These are phyloP conservation scores for Drosophila demipolita DNA, from an alignment of 2,888 invertebrate genomes.

Conservation along the genomic window DNA sequence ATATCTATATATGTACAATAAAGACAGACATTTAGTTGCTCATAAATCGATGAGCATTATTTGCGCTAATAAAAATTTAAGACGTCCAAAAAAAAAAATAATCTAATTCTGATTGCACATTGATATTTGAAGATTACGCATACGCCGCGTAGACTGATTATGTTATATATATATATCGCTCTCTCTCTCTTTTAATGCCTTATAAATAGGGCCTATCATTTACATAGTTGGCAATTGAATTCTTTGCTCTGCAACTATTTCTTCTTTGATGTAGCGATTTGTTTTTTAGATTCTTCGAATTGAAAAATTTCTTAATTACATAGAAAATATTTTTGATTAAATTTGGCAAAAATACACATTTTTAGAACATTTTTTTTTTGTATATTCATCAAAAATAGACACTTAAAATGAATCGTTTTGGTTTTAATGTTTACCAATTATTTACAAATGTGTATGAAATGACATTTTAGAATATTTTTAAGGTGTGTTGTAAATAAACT, in stretches of 20 bases:
- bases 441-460: background rate
- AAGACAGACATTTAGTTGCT: constrained; percentile 58
- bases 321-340: background rate
- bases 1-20: constrained; percentile 4
- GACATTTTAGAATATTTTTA: background rate
- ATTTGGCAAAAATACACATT: background rate
- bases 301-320: background rate
- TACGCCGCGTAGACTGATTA: constrained; percentile 57
- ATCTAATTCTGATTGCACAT: constrained; percentile 15
- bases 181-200: background rate
- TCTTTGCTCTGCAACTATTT: constrained; percentile 17
- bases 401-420: background rate
- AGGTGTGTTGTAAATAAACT: background rate
- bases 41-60: constrained; percentile 75
- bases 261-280: constrained; percentile 23
- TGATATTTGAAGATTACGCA: constrained; percentile 59
- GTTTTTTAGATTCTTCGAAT: background rate
- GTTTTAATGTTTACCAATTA: background rate
- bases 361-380: background rate
- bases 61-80: constrained; percentile 75
- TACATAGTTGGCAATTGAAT: constrained; percentile 17
- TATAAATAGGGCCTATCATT: constrained; percentile 26
- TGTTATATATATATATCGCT: constrained; percentile 5
- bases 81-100: constrained; percentile 34
- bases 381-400: background rate